Evolutionary conservation across 1,140 invertebrate species (phyloP), one percentile per base, ranked within the genome.

Genomic region (Apocrypta bakeri): DNA sequence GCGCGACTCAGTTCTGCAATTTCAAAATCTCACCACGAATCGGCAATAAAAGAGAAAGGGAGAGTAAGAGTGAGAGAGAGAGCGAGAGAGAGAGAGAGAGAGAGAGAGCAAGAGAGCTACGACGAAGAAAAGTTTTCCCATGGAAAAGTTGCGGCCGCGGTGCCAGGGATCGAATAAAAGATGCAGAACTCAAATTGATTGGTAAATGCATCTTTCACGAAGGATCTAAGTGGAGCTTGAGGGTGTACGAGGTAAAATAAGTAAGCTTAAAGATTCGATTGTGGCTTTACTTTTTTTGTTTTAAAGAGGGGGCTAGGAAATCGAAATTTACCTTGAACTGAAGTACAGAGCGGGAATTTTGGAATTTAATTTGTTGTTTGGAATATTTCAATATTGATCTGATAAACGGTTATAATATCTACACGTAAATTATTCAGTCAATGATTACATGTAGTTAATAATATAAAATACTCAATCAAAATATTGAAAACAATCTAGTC

Each of bases 181-280:
- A 81, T 81, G 79, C 79, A 81, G 31, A 75, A 61, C 37, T 81
- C 72, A 68, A 81, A 81, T 81, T 81, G 79, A 81, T 81, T 81
- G 79, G 79, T 48, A 72, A 11, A 75, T 81, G 79, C 79, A 81
- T 81, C 79, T 81, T 81, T 81, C 21, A 81, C 40, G 72, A 75
- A 48, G 42, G 24, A 63, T 24, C 71, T 72, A 74, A 81, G 72
- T 74, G 56, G 27, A 64, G 37, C 66, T 27, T 27, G 24, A 11
- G 64, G 33, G 33, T 11, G 33, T 27, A 21, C 9, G 25, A 73
- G 12, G 71, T 1, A 29, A 11, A 29, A 17, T 7, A 56, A 14
- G 6, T 29, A 33, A 27, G 12, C 3, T n/a, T 31, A 63, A 40
- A 24, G 11, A 33, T 78, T 68, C 31, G 37, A 79, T 79, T 79